A percentile compares a stretch with the other conserved stretches of the same genome.
Evolutionary conservation across 1,140 invertebrate genomes (phyloP).

Genomic region (Bombus polaris): DNA sequence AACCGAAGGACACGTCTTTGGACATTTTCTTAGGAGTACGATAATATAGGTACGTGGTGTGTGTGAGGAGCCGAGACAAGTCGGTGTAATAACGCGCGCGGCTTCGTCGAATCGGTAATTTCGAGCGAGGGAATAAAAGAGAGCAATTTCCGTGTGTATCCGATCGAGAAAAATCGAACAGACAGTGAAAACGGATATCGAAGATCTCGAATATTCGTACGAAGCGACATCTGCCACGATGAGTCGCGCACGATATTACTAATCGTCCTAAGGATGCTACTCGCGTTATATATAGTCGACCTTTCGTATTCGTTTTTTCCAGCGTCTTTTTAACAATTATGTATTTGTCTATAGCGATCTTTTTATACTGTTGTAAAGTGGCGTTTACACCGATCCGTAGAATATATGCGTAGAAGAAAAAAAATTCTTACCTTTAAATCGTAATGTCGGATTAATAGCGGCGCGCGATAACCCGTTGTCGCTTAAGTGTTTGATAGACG

Average conservation of each 20-base stretch:
- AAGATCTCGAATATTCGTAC: background rate
- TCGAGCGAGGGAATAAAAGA: background rate
- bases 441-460: conserved; percentile 9
- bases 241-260: conserved; percentile 2
- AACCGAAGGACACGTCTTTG: conserved; percentile 26
- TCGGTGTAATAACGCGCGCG: conserved; percentile 1
- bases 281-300: conserved; percentile 37
- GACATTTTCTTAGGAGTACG: conserved; percentile 12
- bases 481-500: conserved; percentile 31
- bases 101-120: background rate
- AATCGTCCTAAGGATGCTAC: conserved; percentile 7
- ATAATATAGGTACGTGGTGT: conserved; percentile 27
- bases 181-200: background rate
- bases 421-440: conserved; percentile 43
- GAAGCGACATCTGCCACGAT: background rate
- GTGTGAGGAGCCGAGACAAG: conserved; percentile 31
- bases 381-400: conserved; percentile 62
- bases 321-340: conserved; percentile 56
- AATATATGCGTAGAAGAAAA: conserved; percentile 25
- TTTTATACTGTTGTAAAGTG: conserved; percentile 64
- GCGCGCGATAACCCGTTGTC: background rate
- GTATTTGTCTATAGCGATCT: conserved; percentile 50
- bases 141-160: too few relatives aligned
- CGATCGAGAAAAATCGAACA: too few relatives aligned
- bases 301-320: conserved; percentile 51